Evolutionary conservation across 2,797 vertebrate species (phyloP).

Genomic region (Pseudocheirus occidentalis): DNA sequence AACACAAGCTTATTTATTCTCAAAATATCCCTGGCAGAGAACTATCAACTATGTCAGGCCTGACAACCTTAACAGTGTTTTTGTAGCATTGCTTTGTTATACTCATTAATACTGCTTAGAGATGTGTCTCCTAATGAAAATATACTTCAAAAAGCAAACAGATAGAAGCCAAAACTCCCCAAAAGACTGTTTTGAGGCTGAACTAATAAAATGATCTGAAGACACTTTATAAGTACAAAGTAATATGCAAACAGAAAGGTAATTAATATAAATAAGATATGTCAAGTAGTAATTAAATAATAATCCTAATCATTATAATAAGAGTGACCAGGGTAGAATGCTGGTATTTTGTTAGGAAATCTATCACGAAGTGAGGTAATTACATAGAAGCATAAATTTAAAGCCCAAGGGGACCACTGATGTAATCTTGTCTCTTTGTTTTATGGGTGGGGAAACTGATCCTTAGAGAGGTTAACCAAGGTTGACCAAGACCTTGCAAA

Average conservation of each 20-base stretch:
- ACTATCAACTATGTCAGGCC: neutral
- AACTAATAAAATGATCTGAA: neutral
- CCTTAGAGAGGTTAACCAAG: neutral
- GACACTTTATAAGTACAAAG: neutral
- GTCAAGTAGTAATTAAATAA: neutral
- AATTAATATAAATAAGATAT: neutral
- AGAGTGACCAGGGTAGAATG: neutral
- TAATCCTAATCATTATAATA: neutral
- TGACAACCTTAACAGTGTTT: neutral
- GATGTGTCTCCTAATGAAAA: neutral
- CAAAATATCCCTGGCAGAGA: conserved; percentile 12
- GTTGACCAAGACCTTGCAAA: neutral
- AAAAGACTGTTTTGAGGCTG: neutral
- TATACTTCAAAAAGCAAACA: neutral
- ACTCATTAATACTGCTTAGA: conserved; percentile 42
- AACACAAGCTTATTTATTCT: conserved; percentile 42
- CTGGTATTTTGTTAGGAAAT: neutral
- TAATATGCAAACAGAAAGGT: neutral
- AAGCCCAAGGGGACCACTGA: neutral
- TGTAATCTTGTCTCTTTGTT: neutral
- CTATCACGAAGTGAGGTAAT: neutral
- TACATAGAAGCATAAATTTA: neutral
- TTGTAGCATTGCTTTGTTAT: conserved; percentile 31
- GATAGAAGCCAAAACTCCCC: neutral
- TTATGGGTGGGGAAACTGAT: neutral